Conservation (phyloP, 2,113 vertebrate genomes). For the Fukomys damarensis region DNA sequence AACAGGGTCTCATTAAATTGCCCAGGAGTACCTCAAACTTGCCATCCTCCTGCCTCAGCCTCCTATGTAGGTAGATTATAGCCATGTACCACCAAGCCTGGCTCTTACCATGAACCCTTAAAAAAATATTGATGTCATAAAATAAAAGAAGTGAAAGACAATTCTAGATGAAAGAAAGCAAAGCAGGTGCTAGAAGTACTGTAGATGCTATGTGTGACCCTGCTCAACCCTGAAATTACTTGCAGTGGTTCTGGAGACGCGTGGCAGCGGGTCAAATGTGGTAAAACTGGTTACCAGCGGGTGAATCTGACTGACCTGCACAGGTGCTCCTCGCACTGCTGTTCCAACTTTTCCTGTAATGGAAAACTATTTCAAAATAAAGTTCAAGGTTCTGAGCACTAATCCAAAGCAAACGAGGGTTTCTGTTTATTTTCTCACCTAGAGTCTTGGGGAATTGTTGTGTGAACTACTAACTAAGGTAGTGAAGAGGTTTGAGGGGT, state of each 20-base stretch:
- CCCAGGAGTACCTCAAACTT: not conserved
- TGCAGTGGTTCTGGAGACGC: not conserved
- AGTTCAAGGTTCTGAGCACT: not conserved
- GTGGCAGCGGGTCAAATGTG: not conserved
- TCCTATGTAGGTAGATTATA: not conserved
- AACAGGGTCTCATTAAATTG: not conserved
- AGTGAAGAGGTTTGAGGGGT: not conserved
- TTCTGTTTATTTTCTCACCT: conserved; percentile 52
- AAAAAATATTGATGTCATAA: not conserved
- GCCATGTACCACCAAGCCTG: not conserved
- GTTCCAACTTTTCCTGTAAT: not conserved
- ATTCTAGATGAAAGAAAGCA: not conserved
- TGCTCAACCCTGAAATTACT: not conserved
- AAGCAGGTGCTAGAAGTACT: not conserved
- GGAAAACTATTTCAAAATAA: not conserved
- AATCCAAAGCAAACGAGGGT: not conserved
- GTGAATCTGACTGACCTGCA: not conserved
- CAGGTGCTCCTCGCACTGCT: not conserved
- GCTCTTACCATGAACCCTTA: not conserved
- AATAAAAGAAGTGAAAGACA: not conserved
- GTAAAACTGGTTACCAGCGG: not conserved
- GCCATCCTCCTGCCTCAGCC: not conserved
- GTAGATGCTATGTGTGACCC: not conserved
- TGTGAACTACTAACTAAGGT: conserved; percentile 26
- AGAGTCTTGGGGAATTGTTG: not conserved